A percentile compares a stretch with the other conserved stretches of the same genome.
These are phyloP conservation scores for Alouatta caraya DNA, from an alignment of 2,797 vertebrate species.

Conservation along the genomic window DNA sequence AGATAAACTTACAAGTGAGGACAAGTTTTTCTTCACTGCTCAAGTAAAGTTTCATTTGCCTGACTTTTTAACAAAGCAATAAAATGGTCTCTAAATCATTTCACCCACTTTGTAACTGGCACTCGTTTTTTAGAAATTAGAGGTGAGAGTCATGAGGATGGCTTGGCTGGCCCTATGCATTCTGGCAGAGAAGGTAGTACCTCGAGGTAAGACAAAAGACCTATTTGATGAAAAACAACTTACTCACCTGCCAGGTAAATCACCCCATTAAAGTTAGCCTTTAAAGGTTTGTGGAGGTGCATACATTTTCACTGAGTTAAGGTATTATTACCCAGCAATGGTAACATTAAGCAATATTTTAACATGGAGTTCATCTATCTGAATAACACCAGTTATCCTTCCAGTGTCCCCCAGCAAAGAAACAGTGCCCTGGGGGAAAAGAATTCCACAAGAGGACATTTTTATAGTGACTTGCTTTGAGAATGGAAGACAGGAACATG, in stretches of 20 bases:
- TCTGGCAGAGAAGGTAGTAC: not conserved
- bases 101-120: not conserved
- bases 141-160: not conserved
- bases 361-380: not conserved
- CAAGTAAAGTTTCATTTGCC: not conserved
- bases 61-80: not conserved
- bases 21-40: not conserved
- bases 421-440: not conserved
- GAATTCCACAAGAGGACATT: not conserved
- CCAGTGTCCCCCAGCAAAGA: not conserved
- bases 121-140: not conserved
- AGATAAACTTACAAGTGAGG: not conserved
- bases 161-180: not conserved
- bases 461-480: not conserved
- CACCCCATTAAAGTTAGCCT: not conserved
- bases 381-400: constrained; percentile 6
- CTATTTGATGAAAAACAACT: not conserved
- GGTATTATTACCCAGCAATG: not conserved
- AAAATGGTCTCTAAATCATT: not conserved
- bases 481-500: not conserved
- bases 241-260: not conserved
- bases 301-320: not conserved
- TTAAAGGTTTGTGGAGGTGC: not conserved
- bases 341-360: not conserved
- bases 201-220: not conserved